These are phyloP conservation scores for Cyprinodon brontotheroides DNA, from an alignment of 2,113 vertebrate genomes.

Conservation along the genomic window DNA sequence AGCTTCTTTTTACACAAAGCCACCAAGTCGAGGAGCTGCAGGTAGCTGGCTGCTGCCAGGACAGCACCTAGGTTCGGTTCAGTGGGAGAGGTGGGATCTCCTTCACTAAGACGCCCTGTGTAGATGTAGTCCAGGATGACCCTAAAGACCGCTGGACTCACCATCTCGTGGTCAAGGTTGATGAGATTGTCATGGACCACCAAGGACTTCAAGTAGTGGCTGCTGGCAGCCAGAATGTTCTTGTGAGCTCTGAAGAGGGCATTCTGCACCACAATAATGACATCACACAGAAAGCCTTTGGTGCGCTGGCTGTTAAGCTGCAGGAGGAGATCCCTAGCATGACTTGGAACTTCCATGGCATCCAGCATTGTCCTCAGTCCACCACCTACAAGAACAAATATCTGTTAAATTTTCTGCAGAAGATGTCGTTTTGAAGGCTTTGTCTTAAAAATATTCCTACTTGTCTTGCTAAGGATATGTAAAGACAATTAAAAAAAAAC, in stretches of 20 bases:
- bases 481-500: neutral
- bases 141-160: constrained; percentile 97
- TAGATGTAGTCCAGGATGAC: constrained; percentile 99
- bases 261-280: constrained; percentile 99
- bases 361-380: constrained; percentile 96
- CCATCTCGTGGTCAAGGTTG: constrained; percentile 99
- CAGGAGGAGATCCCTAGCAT: constrained; percentile 97
- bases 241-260: constrained; percentile 98
- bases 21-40: constrained; percentile 96
- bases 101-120: constrained; percentile 91
- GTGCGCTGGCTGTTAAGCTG: constrained; percentile 98
- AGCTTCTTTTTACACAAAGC: constrained; percentile 96
- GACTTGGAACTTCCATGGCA: constrained; percentile 96
- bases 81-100: constrained; percentile 82
- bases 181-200: constrained; percentile 99
- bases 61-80: constrained; percentile 91
- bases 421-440: constrained; percentile 10
- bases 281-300: constrained; percentile 99
- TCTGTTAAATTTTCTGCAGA: constrained; percentile 54
- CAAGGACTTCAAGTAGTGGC: constrained; percentile 98
- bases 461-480: too few relatives aligned
- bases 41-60: constrained; percentile 94
- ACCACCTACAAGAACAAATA: constrained; percentile 82
- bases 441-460: too few relatives aligned
- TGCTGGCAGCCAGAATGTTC: constrained; percentile 99